A percentile compares a stretch with the other conserved stretches of the same genome.
Conservation (phyloP, 1,140 invertebrate genomes). For the Lamellibrachia luymesi region DNA sequence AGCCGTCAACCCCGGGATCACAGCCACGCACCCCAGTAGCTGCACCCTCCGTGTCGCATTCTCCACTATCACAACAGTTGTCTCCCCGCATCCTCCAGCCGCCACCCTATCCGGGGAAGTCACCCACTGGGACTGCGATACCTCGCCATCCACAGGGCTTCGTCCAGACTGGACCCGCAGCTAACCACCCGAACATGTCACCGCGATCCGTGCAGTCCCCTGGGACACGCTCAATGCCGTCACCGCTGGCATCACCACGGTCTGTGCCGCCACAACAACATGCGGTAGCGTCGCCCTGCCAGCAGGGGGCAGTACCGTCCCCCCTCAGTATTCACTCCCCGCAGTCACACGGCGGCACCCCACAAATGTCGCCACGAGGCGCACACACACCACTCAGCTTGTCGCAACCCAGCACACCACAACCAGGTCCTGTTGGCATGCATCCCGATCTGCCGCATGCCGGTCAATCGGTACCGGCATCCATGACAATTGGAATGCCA, state of each 20-base stretch:
- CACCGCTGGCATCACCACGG: conserved; percentile 18
- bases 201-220: conserved; percentile 40
- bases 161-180: conserved; percentile 44
- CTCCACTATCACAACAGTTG: not conserved
- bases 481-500: not conserved
- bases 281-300: conserved; percentile 22
- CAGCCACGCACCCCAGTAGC: conserved; percentile 23
- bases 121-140: conserved; percentile 31
- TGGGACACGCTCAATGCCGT: conserved; percentile 29
- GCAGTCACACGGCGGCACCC: conserved; percentile 11
- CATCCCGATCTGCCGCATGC: not conserved
- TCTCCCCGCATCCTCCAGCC: not conserved
- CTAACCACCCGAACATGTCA: conserved; percentile 35
- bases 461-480: not conserved
- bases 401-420: not conserved
- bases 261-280: not conserved
- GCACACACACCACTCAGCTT: not conserved
- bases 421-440: not conserved
- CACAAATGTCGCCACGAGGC: conserved; percentile 22
- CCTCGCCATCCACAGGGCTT: conserved; percentile 37
- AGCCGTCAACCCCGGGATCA: conserved; percentile 28
- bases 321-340: conserved; percentile 8
- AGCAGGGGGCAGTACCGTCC: conserved; percentile 32
- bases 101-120: conserved; percentile 12
- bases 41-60: not conserved